A percentile compares a stretch with the other conserved stretches of the same genome.
phyloP scores from a whole-genome alignment of 2,797 vertebrate species.

The Hypotaenidia okinawae region DNA sequence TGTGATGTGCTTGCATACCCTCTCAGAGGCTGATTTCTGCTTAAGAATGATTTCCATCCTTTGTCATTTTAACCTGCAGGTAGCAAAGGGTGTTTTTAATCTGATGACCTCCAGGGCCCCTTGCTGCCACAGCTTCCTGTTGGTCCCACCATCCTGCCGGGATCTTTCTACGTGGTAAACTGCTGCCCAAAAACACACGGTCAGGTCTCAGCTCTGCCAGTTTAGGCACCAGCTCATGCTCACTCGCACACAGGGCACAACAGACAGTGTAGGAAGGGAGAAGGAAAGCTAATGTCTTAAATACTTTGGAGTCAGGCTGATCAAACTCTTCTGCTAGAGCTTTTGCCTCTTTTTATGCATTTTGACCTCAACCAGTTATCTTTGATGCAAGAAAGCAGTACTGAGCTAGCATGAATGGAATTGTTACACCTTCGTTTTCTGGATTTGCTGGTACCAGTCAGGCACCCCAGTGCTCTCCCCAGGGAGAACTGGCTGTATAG shows the following conservation, averaged over 20 bases:
- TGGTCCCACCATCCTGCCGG: not conserved
- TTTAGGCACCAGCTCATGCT: not conserved
- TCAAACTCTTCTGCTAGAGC: not conserved
- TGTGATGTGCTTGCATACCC: not conserved
- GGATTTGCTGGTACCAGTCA: not conserved
- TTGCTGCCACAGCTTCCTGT: not conserved
- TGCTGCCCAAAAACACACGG: not conserved
- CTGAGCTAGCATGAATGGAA: not conserved
- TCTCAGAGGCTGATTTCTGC: not conserved
- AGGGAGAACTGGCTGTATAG: not conserved
- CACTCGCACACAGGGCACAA: not conserved
- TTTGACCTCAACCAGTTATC: not conserved
- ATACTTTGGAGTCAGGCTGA: not conserved
- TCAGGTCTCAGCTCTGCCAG: not conserved
- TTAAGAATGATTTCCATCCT: not conserved
- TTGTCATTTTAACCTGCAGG: not conserved
- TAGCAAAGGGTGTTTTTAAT: not conserved
- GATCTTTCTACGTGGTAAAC: not conserved
- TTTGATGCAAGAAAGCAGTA: fast-evolving
- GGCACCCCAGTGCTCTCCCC: not conserved
- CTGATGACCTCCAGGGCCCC: not conserved
- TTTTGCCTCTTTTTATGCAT: not conserved
- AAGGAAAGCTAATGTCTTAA: not conserved
- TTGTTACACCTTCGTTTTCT: not conserved
- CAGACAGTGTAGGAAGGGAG: not conserved